Base-by-base conservation (phyloP, 2,797 vertebrate species). In the Tadarida brasiliensis region DNA sequence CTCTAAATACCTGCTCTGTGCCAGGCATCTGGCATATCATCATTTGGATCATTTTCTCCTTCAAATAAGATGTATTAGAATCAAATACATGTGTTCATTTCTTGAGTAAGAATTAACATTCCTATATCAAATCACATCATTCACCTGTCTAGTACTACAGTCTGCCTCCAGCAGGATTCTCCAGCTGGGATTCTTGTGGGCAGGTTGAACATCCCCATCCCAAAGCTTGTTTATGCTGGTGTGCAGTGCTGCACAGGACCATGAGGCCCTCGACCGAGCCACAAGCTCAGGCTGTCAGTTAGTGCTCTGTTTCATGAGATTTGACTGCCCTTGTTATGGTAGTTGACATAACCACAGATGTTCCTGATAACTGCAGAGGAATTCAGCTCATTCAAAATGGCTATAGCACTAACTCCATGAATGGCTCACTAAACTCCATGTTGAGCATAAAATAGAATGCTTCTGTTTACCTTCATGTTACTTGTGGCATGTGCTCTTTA, bases 351-450 rank as follows among this genome's bases (percentile, higher is more conserved):
- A 97, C 94, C 93, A 93, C 91, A 95, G 97, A 90, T 95, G 93
- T 97, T 91, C n/a, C 74, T 97, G 90, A 98, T 96, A 96, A 97
- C 98, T 96, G 94, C 96, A 97, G 98, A 97, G 97, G 97, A 97
- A 98, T 96, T 97, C 90, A 92, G 93, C 82, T 96, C 89, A 96
- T 97, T 98, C 95, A 97, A 95, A 98, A 97, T 97, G 97, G 93
- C 96, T 93, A 24, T 90, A 97, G 78, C 95, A 95, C 97, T 98
- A 97, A 96, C 94, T 97, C 96, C 91, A 96, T 95, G 93, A 97
- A 96, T 84, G 77, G 30, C 87, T 95, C 95, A n/a, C 77, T 93
- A 95, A 97, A 97, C 96, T 97, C 89, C 94, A 90, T 28, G 78
- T 24, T 22, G 28, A 90, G 22, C 84, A 35, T 33, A 78, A 68